Base-by-base conservation (phyloP, 92 coral and sea anemone species). In the Parazoanthus swiftii region DNA sequence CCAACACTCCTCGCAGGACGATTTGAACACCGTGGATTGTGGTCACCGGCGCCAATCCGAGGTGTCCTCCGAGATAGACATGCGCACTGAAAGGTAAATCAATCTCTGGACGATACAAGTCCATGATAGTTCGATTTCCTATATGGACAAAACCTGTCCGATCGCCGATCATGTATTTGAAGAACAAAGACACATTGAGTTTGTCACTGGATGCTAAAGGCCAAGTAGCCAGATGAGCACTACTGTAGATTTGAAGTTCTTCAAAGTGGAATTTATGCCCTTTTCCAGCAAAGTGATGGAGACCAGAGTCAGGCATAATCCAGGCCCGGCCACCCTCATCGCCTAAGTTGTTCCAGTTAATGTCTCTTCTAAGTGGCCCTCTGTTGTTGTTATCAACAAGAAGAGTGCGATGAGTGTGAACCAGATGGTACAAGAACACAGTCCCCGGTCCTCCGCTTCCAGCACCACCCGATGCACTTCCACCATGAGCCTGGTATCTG, bases 251-350 rank as follows among this genome's bases (percentile, higher is more conserved):
- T 73, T 93, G 95, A 74, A 93, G 79, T 77, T 93, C 95, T 73
- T 93, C 95, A 76, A 93, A 93, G 74, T 93, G 92, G 77, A 93
- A 93, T 8, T 86, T 82, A 44, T 82, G 81, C 74, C 86, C 79
- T 5, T 75, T 56, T 36, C 74, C 91, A 63, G 95, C 93, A 50
- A 93, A 82, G 20, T 91, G 86, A 79, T 93, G 95, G 37, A 93
- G 81, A 13, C 92, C 95, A 0, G 95, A 93, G 25, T 89, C 93
- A 25, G 95, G 95, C 95, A 93, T 91, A 65, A 93, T 89, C 95
- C 95, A 93, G 16, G 93, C 92, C 46, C 90, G 89, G 0, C 91
- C 93, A 37, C 95, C 95, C 63, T 93, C 95, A 38, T 74, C 89
- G 29, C 80, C 80, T 37, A 93, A 82, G 36, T 79, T 80, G 38